These are phyloP conservation scores for Tiliqua scincoides DNA, from an alignment of 2,113 vertebrate genomes.

Conservation along the genomic window DNA sequence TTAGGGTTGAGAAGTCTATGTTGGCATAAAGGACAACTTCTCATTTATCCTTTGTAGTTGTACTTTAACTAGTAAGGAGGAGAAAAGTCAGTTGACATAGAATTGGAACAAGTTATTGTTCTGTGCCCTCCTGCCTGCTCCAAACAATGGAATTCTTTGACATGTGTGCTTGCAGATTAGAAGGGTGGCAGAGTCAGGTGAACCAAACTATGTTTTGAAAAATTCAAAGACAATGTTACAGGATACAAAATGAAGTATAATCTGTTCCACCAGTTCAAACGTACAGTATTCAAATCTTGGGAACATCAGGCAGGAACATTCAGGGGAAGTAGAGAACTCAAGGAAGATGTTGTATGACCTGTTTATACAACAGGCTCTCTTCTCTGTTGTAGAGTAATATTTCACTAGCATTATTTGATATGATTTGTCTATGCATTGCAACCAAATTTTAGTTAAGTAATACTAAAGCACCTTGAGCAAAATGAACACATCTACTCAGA, in stretches of 20 bases:
- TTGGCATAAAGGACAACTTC: neutral
- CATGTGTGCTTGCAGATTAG: neutral
- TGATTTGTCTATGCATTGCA: neutral
- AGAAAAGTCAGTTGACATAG: neutral
- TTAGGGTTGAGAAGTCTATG: neutral
- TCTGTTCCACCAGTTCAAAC: neutral
- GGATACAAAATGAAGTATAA: neutral
- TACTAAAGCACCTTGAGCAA: too few species aligned
- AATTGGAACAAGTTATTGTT: neutral
- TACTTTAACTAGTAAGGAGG: neutral
- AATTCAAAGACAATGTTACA: neutral
- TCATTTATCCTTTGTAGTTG: neutral
- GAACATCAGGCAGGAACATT: neutral
- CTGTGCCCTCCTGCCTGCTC: neutral
- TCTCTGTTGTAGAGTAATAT: neutral
- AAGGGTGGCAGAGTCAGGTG: neutral
- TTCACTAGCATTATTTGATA: neutral
- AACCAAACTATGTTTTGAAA: neutral
- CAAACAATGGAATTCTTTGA: neutral
- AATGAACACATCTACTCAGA: too few species aligned
- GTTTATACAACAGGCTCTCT: neutral
- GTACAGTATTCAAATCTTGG: neutral
- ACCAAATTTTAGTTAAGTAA: neutral
- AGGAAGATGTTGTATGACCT: neutral
- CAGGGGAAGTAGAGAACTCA: neutral